Evolutionary conservation across 2,888 invertebrate species (phyloP).

Genomic region (Sphaerophoria rueppellii): DNA sequence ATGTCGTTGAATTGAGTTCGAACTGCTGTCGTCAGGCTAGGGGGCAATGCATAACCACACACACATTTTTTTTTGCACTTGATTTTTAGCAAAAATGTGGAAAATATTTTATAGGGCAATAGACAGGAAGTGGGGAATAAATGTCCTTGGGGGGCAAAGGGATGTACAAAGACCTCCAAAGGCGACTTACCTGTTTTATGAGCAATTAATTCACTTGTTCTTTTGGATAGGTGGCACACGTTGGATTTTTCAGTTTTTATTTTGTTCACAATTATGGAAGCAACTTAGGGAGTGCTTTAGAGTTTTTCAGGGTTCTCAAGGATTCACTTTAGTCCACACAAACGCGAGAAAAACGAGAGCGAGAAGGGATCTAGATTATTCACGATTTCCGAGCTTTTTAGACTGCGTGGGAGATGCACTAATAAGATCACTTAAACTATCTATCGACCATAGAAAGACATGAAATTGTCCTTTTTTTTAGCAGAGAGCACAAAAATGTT

Average conservation of each 20-base stretch:
- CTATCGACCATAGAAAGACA: not conserved
- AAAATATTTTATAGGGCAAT: not conserved
- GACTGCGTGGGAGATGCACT: slow-evolving; percentile 70
- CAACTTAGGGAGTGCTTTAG: slow-evolving; percentile 38
- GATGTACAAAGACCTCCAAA: not conserved
- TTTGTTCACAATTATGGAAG: not conserved
- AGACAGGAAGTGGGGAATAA: not conserved
- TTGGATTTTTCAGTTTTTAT: slow-evolving; percentile 2
- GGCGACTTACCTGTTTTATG: slow-evolving; percentile 24
- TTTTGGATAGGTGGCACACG: not conserved
- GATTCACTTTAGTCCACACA: slow-evolving; percentile 38
- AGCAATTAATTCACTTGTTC: slow-evolving; percentile 12
- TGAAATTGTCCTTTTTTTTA: slow-evolving; percentile 17
- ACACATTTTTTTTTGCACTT: slow-evolving; percentile 6
- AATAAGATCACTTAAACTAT: slow-evolving; percentile 25
- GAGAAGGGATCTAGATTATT: not conserved
- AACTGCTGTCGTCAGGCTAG: slow-evolving; percentile 68
- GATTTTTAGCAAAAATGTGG: slow-evolving; percentile 29
- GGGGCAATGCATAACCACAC: slow-evolving; percentile 62
- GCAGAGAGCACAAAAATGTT: slow-evolving; percentile 16
- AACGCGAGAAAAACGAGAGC: not conserved
- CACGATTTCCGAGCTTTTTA: slow-evolving; percentile 4
- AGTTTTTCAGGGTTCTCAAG: not conserved
- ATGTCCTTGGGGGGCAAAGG: slow-evolving; percentile 25
- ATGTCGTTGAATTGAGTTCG: slow-evolving; percentile 41